Evolutionary conservation across 2,888 invertebrate genomes (phyloP).

Genomic region (Habroteleia sp.): DNA sequence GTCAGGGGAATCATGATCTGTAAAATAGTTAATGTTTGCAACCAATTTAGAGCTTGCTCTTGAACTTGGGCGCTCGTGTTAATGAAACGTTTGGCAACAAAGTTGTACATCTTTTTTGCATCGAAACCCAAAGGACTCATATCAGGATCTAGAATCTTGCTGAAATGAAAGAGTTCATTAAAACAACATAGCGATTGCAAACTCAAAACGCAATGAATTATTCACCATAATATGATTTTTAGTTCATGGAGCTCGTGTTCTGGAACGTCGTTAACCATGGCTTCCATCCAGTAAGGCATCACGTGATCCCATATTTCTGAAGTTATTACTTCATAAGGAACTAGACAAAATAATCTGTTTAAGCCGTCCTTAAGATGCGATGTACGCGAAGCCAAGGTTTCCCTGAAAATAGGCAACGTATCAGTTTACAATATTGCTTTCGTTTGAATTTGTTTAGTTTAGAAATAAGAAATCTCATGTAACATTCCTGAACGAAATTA

Average conservation of each 20-base stretch:
- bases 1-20: constrained; percentile 94
- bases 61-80: constrained; percentile 91
- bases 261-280: constrained; percentile 94
- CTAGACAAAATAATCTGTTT: constrained; percentile 95
- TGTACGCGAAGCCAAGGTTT: constrained; percentile 91
- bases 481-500: constrained; percentile 40
- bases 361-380: constrained; percentile 97
- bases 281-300: constrained; percentile 99
- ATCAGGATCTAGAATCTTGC: constrained; percentile 98
- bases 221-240: constrained; percentile 88
- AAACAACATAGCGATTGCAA: no score
- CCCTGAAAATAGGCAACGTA: constrained; percentile 82
- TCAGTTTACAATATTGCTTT: constrained; percentile 18
- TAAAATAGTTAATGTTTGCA: constrained; percentile 92
- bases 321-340: constrained; percentile 98
- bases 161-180: constrained; percentile 77
- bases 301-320: constrained; percentile 98
- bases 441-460: constrained; percentile 9
- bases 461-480: constrained; percentile 20
- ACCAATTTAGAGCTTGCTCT: constrained; percentile 93
- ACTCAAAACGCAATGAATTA: no score
- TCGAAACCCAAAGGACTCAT: constrained; percentile 97
- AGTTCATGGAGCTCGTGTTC: constrained; percentile 93
- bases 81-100: constrained; percentile 92
- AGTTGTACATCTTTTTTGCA: constrained; percentile 96